These are phyloP conservation scores for Tryphoninae sp. DNA, from an alignment of 2,888 invertebrate species.

Conservation along the genomic window DNA sequence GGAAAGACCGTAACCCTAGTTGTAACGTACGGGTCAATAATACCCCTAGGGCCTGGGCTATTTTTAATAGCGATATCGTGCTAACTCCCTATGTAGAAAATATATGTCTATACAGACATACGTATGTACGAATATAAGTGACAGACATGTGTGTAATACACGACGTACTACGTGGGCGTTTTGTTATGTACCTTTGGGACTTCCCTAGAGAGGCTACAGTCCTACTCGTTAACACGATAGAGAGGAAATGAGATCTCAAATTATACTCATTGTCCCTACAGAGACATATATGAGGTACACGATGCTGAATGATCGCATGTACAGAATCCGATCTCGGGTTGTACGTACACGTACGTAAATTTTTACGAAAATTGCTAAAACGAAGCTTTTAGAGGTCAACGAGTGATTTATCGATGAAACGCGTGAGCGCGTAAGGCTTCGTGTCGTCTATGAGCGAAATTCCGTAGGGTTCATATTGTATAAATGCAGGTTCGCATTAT, in stretches of 20 bases:
- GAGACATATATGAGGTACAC: background rate
- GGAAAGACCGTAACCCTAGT: slow-evolving; percentile 71
- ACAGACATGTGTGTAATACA: background rate
- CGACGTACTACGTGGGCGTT: slow-evolving; percentile 11
- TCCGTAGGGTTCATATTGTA: background rate
- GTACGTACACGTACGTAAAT: background rate
- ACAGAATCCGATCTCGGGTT: background rate
- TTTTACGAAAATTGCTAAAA: background rate
- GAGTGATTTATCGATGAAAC: slow-evolving; percentile 36
- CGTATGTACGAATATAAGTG: background rate
- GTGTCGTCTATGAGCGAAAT: slow-evolving; percentile 5
- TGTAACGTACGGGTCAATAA: slow-evolving; percentile 72
- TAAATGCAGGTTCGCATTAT: background rate
- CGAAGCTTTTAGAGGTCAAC: slow-evolving; percentile 19
- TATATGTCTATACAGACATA: background rate
- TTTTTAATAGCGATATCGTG: slow-evolving; percentile 71
- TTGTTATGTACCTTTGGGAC: slow-evolving; percentile 36
- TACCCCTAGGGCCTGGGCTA: slow-evolving; percentile 68
- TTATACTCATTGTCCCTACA: background rate
- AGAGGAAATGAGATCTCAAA: background rate
- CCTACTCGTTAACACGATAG: background rate
- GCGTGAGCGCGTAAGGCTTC: slow-evolving; percentile 23
- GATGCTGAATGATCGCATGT: background rate
- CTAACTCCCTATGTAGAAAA: slow-evolving; percentile 18
- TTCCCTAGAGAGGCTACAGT: slow-evolving; percentile 16